A percentile compares a stretch with the other conserved stretches of the same genome.
phyloP scores from a whole-genome alignment of 92 coral and sea anemone genomes.

The Phenganax marumi region DNA sequence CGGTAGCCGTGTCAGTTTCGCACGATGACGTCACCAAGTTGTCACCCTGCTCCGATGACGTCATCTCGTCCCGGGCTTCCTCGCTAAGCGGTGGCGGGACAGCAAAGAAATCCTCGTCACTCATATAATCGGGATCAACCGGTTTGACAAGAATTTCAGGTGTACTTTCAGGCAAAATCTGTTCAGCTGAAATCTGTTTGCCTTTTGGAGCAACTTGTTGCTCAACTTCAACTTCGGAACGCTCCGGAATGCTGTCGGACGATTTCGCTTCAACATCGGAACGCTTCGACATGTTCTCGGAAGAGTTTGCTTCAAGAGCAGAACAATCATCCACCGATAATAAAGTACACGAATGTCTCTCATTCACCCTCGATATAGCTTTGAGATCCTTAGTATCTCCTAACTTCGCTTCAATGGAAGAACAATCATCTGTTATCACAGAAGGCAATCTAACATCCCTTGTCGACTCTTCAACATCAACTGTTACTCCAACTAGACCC shows the following conservation, averaged over 20 bases:
- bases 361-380: neutral
- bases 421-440: too few species aligned
- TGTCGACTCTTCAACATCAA: too few species aligned
- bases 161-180: neutral
- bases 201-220: too few species aligned
- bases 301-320: too few species aligned
- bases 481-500: neutral
- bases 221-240: too few species aligned
- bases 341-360: neutral
- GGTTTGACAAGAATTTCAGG: slow-evolving; percentile 1
- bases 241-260: too few species aligned
- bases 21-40: neutral
- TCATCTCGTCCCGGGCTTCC: slow-evolving; percentile 32
- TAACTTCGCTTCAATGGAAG: neutral
- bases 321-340: neutral
- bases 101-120: slow-evolving; percentile 12
- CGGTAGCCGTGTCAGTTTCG: slow-evolving; percentile 67
- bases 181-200: neutral
- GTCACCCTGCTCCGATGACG: slow-evolving; percentile 38
- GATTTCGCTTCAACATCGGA: too few species aligned
- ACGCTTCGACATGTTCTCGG: too few species aligned
- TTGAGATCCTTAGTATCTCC: neutral
- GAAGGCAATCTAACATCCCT: too few species aligned
- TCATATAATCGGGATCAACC: neutral
- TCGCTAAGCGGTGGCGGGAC: neutral